phyloP scores from a whole-genome alignment of 2,113 vertebrate species.

The Gobius niger region DNA sequence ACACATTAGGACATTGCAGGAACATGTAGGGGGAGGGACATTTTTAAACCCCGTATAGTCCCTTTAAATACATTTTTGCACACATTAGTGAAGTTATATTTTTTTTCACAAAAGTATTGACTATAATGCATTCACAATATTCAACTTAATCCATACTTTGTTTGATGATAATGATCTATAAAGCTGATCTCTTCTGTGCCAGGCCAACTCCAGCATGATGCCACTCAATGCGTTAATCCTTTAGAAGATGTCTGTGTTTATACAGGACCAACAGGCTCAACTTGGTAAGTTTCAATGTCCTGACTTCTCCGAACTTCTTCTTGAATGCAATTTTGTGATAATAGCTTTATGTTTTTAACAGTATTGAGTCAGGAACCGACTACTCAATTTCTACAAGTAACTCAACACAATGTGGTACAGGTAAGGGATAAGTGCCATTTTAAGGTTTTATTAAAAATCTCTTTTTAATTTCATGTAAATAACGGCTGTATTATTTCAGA shows the following conservation, averaged over 20 bases:
- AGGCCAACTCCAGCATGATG: background rate
- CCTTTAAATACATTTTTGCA: too few relatives aligned
- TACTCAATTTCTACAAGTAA: constrained; percentile 11
- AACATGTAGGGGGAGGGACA: too few relatives aligned
- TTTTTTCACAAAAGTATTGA: too few relatives aligned
- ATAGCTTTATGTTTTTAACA: constrained; percentile 25
- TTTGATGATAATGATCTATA: too few relatives aligned
- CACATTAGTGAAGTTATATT: too few relatives aligned
- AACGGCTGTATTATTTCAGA: background rate
- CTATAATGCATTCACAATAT: too few relatives aligned
- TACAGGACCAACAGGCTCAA: background rate
- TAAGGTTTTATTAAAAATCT: background rate
- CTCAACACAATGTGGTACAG: constrained; percentile 26
- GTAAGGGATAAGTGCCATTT: constrained; percentile 23
- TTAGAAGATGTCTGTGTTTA: constrained; percentile 32
- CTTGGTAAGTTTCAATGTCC: constrained; percentile 53
- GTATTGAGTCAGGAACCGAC: constrained; percentile 13
- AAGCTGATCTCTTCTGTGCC: constrained; percentile 19
- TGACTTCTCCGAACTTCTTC: too few relatives aligned
- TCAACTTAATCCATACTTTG: too few relatives aligned
- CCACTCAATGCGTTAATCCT: constrained; percentile 22
- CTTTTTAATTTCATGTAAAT: constrained; percentile 21
- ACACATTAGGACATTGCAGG: too few relatives aligned
- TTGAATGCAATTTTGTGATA: background rate
- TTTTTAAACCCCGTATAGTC: too few relatives aligned